A percentile compares a stretch with the other conserved stretches of the same genome.
Evolutionary conservation across 2,113 vertebrate genomes (phyloP).

Genomic region (Cyprinodon brontotheroides): DNA sequence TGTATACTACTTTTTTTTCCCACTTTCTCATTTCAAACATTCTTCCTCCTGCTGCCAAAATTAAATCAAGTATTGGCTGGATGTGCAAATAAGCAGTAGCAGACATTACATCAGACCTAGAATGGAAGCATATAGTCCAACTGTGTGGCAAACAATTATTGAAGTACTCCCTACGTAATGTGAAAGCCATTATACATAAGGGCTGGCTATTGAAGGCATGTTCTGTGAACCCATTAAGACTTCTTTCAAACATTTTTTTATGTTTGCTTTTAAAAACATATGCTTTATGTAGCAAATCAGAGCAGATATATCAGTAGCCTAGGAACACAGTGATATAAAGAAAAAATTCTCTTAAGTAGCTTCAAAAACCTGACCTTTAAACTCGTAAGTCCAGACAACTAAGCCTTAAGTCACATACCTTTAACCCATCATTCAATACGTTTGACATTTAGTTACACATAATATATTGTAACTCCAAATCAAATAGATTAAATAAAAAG

Average conservation of each 20-base stretch:
- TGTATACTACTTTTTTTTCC: neutral
- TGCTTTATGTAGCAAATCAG: slow-evolving; percentile 28
- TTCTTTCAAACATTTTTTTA: slow-evolving; percentile 1
- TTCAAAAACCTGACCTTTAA: slow-evolving; percentile 1
- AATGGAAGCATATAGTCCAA: neutral
- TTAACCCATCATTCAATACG: slow-evolving; percentile 30
- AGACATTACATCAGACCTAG: too few species aligned
- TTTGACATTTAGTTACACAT: slow-evolving; percentile 26
- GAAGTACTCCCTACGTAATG: neutral
- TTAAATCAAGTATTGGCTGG: neutral
- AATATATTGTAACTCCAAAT: slow-evolving; percentile 11
- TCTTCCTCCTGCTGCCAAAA: neutral
- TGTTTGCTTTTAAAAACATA: slow-evolving; percentile 3
- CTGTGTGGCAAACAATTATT: neutral
- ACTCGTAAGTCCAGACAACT: slow-evolving; percentile 3
- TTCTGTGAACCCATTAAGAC: neutral
- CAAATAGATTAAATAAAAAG: slow-evolving; percentile 10
- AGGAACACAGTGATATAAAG: neutral
- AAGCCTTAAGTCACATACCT: slow-evolving; percentile 8
- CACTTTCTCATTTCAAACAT: neutral
- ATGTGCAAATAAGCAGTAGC: too few species aligned
- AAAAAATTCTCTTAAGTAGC: neutral
- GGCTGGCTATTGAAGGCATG: neutral
- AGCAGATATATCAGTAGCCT: slow-evolving; percentile 20
- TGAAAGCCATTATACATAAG: neutral